phyloP scores from a whole-genome alignment of 2,888 invertebrate species.

The Drosophila austrosaltans region DNA sequence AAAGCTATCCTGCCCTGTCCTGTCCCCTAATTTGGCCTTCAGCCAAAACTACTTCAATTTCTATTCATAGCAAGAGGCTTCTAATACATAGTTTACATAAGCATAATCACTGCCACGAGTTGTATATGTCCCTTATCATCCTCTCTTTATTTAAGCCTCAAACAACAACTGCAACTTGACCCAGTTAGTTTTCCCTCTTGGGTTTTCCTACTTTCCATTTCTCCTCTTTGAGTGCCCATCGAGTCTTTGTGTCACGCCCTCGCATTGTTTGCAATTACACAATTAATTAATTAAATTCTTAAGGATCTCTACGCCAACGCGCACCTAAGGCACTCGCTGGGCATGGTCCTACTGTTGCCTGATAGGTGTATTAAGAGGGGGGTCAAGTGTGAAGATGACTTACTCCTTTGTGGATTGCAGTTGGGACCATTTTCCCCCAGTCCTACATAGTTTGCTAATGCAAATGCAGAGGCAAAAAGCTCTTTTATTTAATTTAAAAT shows the following conservation, averaged over 20 bases:
- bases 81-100: too few species aligned
- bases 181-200: conserved; percentile 19
- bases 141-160: neutral
- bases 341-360: neutral
- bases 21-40: too few species aligned
- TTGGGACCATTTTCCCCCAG: conserved; percentile 14
- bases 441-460: conserved; percentile 2
- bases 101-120: too few species aligned
- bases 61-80: too few species aligned
- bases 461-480: conserved; percentile 25
- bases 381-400: conserved; percentile 64
- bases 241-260: conserved; percentile 29
- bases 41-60: too few species aligned
- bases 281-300: conserved; percentile 78
- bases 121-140: too few species aligned
- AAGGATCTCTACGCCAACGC: conserved; percentile 20
- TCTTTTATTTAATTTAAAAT: conserved; percentile 73
- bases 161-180: conserved; percentile 35
- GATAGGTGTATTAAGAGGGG: conserved; percentile 6
- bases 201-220: conserved; percentile 34
- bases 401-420: conserved; percentile 53
- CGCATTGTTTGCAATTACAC: conserved; percentile 43
- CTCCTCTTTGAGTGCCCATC: conserved; percentile 24
- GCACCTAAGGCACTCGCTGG: conserved; percentile 40
- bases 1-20: too few species aligned